Evolutionary conservation across 1,140 invertebrate genomes (phyloP).

Genomic region (Hestina assimilis): DNA sequence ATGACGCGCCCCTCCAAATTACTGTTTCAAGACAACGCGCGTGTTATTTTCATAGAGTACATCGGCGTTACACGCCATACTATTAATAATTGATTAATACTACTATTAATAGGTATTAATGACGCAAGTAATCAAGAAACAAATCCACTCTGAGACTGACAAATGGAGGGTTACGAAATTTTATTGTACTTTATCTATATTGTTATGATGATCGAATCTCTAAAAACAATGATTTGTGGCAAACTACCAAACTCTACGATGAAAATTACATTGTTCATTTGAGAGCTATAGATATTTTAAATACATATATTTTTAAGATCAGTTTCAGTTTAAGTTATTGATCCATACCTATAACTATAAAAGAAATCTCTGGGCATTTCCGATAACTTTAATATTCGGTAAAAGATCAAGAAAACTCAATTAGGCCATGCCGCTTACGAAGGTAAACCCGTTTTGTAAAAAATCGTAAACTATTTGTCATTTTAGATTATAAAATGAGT

Average conservation of each 20-base stretch:
- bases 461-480: slow-evolving; percentile 15
- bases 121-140: too few species aligned
- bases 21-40: too few species aligned
- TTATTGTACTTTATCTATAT: too few species aligned
- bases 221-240: slow-evolving; percentile 4
- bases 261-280: slow-evolving; percentile 8
- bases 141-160: too few species aligned
- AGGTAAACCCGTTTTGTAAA: slow-evolving; percentile 19
- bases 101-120: too few species aligned
- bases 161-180: too few species aligned
- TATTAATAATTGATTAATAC: too few species aligned
- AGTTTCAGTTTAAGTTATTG: background rate
- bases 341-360: background rate
- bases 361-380: slow-evolving; percentile 16
- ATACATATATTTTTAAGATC: slow-evolving; percentile 6
- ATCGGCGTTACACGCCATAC: too few species aligned
- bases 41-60: too few species aligned
- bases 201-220: slow-evolving; percentile 21
- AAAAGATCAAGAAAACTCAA: slow-evolving; percentile 6
- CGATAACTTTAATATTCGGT: slow-evolving; percentile 3
- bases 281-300: slow-evolving; percentile 22
- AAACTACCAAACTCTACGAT: slow-evolving; percentile 17
- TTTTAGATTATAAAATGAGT: slow-evolving; percentile 5
- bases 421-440: slow-evolving; percentile 20
- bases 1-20: too few species aligned